Evolutionary conservation across 2,888 invertebrate genomes (phyloP).

Genomic region (Diplazon laetatorius): DNA sequence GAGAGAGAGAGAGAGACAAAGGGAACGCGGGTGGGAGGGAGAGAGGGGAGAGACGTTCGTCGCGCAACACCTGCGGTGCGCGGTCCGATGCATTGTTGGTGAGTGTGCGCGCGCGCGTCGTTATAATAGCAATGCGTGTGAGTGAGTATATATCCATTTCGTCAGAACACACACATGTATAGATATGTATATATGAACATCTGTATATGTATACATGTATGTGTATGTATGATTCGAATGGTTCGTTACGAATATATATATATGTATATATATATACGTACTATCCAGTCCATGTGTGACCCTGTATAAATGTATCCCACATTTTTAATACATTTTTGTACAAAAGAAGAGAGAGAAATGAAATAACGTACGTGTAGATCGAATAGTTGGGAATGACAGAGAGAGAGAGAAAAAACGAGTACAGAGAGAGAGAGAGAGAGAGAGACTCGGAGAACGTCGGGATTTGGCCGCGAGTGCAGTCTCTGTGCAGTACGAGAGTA

Average conservation of each 20-base stretch:
- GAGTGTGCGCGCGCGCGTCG: conserved; percentile 71
- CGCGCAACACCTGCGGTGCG: conserved; percentile 75
- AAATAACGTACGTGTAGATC: background rate
- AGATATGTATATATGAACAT: no score
- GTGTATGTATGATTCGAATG: conserved; percentile 48
- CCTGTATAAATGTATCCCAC: background rate
- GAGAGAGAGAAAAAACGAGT: conserved; percentile 25
- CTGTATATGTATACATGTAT: no score
- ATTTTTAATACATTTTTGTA: background rate
- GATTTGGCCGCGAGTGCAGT: conserved; percentile 34
- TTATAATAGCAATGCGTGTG: conserved; percentile 54
- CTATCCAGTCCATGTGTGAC: background rate
- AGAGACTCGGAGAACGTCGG: conserved; percentile 32
- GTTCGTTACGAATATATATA: conserved; percentile 14
- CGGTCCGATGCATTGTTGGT: conserved; percentile 76
- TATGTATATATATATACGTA: conserved; percentile 18
- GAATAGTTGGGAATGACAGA: conserved; percentile 20
- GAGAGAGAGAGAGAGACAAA: conserved; percentile 22
- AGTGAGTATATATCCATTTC: conserved; percentile 49
- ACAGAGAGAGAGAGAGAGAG: conserved; percentile 9
- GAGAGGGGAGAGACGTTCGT: conserved; percentile 54
- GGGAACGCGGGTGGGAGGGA: conserved; percentile 33
- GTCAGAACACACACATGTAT: no score
- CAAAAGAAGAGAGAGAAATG: conserved; percentile 12
- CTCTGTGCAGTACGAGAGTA: conserved; percentile 28